A percentile compares a stretch with the other conserved stretches of the same genome.
These are phyloP conservation scores for Campoletis raptor DNA, from an alignment of 2,888 invertebrate species.

Conservation along the genomic window DNA sequence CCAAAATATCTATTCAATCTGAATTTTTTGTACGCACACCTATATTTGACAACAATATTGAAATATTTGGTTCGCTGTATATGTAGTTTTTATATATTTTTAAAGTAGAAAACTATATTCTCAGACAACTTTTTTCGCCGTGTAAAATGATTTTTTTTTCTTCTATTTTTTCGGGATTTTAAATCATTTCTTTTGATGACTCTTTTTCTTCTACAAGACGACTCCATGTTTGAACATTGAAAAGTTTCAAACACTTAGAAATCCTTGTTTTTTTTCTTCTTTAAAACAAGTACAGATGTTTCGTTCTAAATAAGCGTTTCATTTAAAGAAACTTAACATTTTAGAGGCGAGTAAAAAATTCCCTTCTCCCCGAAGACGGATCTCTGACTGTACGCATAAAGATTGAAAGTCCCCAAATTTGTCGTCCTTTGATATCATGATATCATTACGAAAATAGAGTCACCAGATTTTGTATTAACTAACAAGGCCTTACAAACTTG, in stretches of 20 bases:
- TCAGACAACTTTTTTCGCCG: too few species aligned
- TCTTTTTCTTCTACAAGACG: too few species aligned
- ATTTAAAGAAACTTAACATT: not conserved
- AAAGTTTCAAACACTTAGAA: too few species aligned
- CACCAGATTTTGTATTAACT: conserved; percentile 6
- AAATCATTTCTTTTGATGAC: too few species aligned
- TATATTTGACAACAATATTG: not conserved
- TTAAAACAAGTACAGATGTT: too few species aligned
- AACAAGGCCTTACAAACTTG: conserved; percentile 48
- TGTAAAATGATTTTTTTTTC: too few species aligned
- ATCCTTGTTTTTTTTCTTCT: too few species aligned
- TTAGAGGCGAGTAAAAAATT: not conserved
- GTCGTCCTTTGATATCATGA: not conserved
- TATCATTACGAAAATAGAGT: not conserved
- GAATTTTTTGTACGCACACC: not conserved
- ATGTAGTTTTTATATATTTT: too few species aligned
- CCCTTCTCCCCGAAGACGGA: not conserved
- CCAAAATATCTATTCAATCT: not conserved
- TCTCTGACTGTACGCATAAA: not conserved
- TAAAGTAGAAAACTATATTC: too few species aligned
- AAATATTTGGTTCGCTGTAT: not conserved
- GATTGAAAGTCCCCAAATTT: not conserved
- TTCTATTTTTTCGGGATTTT: too few species aligned
- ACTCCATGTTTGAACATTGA: too few species aligned
- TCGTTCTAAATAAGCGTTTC: too few species aligned